Evolutionary conservation across 1,140 invertebrate genomes (phyloP).

Genomic region (Cydia strobilella): DNA sequence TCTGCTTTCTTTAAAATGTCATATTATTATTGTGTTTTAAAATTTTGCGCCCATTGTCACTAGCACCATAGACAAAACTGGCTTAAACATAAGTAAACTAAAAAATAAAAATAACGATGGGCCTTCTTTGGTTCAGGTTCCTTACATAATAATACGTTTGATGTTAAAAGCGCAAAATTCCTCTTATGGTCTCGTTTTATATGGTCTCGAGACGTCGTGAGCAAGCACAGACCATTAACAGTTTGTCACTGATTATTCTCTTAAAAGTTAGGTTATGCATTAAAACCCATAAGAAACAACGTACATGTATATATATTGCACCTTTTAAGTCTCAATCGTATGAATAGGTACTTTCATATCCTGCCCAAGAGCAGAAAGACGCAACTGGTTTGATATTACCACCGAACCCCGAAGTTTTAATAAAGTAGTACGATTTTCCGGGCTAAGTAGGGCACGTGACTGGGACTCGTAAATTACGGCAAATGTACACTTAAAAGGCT

Average conservation of each 20-base stretch:
- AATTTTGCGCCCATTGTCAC: too few species aligned
- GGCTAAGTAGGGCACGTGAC: slow-evolving; percentile 10
- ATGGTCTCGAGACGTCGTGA: too few species aligned
- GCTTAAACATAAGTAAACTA: too few species aligned
- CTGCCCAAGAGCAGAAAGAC: neutral
- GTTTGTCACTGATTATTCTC: neutral
- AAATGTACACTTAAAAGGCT: slow-evolving; percentile 8
- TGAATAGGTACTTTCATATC: neutral
- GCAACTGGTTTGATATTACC: neutral
- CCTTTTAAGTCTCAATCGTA: neutral
- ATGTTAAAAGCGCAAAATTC: too few species aligned
- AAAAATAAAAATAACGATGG: too few species aligned
- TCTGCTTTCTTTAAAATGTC: too few species aligned
- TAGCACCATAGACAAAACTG: too few species aligned
- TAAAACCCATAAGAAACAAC: neutral
- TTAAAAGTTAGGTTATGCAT: neutral
- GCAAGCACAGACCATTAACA: too few species aligned
- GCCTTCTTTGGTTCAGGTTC: too few species aligned
- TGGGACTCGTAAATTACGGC: slow-evolving; percentile 10
- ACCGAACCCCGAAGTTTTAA: neutral
- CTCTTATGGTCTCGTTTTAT: too few species aligned
- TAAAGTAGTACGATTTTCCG: neutral
- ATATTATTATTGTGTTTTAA: too few species aligned
- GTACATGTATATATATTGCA: neutral
- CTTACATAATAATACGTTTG: too few species aligned